Evolutionary conservation across 2,113 vertebrate species (phyloP).

Genomic region (Brachionichthys hirsutus): DNA sequence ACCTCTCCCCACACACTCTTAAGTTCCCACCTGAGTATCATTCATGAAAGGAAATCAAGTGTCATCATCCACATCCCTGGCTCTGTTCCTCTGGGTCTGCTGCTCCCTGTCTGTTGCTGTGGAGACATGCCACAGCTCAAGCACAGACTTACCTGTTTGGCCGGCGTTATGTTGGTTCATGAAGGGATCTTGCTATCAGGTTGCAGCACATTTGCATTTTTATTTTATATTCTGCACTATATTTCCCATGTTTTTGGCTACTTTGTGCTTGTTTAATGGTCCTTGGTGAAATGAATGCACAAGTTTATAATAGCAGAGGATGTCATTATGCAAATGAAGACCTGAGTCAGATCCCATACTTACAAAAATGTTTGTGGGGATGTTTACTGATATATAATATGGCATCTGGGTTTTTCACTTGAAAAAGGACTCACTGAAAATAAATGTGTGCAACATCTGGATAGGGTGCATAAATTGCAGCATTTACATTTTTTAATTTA

Average conservation of each 20-base stretch:
- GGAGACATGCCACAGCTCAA: conserved; percentile 38
- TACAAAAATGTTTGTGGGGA: conserved; percentile 55
- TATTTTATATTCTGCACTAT: conserved; percentile 61
- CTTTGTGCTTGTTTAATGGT: conserved; percentile 75
- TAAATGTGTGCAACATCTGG: conserved; percentile 12
- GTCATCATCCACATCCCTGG: conserved; percentile 60
- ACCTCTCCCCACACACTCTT: conserved; percentile 19
- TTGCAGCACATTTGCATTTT: conserved; percentile 75
- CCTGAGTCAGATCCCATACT: conserved; percentile 44
- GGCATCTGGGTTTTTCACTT: conserved; percentile 40
- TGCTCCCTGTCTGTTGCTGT: conserved; percentile 11
- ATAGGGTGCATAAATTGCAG: conserved; percentile 27
- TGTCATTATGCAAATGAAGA: conserved; percentile 76
- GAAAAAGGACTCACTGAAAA: conserved; percentile 22
- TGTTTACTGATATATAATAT: conserved; percentile 48
- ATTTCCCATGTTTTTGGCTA: conserved; percentile 62
- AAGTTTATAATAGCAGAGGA: conserved; percentile 73
- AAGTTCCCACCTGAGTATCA: conserved; percentile 51
- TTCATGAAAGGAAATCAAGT: conserved; percentile 63
- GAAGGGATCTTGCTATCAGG: conserved; percentile 53
- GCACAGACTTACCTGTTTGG: conserved; percentile 56
- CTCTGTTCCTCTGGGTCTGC: conserved; percentile 34
- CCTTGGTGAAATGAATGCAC: conserved; percentile 71
- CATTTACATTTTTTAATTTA: not conserved
- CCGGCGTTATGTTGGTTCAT: conserved; percentile 44